Conservation (phyloP, 2,797 vertebrate genomes). For the Falco columbarius region DNA sequence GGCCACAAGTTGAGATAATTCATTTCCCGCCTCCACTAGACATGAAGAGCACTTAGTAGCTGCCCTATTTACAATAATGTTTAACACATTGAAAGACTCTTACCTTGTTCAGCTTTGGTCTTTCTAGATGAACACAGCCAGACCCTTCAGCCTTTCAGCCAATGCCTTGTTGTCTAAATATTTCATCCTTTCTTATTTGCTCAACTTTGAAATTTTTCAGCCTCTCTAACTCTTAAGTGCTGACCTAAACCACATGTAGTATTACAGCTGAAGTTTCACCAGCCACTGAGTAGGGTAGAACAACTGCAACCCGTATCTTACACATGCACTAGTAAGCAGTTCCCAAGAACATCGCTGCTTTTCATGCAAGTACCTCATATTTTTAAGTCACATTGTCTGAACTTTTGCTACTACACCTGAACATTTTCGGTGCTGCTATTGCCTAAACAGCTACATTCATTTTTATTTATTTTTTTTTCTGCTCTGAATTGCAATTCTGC, state of each 20-base stretch:
- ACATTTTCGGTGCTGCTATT: neutral
- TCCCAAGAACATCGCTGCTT: neutral
- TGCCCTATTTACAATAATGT: neutral
- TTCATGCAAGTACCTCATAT: neutral
- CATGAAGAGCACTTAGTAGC: neutral
- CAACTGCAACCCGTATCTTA: accelerated
- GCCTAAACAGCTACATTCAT: neutral
- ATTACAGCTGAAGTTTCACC: neutral
- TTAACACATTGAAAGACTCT: neutral
- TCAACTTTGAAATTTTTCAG: neutral
- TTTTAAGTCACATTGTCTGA: neutral
- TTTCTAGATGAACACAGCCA: neutral
- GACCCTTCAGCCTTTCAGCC: neutral
- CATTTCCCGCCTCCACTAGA: neutral
- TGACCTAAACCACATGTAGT: neutral
- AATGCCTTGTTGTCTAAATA: neutral
- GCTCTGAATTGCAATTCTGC: neutral
- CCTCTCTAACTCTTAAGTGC: neutral
- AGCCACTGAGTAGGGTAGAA: neutral
- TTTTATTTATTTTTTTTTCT: neutral
- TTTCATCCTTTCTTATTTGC: neutral
- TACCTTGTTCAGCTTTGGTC: neutral
- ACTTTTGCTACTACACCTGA: neutral
- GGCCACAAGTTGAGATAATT: neutral
- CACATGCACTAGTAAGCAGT: neutral